These are phyloP conservation scores for Hirtodrosophila trivittata DNA, from an alignment of 2,888 invertebrate species.

Conservation along the genomic window DNA sequence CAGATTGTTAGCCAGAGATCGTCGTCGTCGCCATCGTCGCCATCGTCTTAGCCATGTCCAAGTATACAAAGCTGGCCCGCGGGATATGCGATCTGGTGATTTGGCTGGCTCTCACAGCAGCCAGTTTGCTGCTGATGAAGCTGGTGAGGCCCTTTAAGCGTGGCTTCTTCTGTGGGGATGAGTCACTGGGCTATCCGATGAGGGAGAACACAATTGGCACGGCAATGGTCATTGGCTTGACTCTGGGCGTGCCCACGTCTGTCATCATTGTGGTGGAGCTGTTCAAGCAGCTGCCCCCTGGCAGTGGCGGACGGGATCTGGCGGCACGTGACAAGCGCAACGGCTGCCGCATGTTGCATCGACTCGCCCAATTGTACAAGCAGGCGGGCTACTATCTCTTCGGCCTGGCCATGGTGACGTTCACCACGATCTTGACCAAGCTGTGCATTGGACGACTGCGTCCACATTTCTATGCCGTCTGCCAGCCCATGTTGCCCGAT, in stretches of 20 bases:
- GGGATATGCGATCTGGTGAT: conserved; percentile 76
- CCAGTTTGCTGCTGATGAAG: conserved; percentile 61
- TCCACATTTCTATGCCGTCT: conserved; percentile 86
- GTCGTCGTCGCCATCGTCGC: not conserved
- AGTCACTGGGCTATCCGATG: conserved; percentile 75
- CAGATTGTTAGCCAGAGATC: conserved; percentile 2
- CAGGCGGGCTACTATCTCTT: conserved; percentile 77
- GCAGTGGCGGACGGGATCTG: conserved; percentile 11
- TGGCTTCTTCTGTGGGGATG: conserved; percentile 81
- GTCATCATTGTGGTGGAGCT: conserved; percentile 77
- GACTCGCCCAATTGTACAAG: conserved; percentile 69
- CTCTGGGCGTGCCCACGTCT: conserved; percentile 62
- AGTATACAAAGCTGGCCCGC: conserved; percentile 68
- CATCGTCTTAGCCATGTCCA: conserved; percentile 67
- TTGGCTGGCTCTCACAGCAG: conserved; percentile 69
- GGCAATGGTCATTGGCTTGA: conserved; percentile 48
- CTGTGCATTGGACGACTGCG: conserved; percentile 73
- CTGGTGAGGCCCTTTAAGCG: conserved; percentile 71
- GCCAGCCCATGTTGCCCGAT: conserved; percentile 88
- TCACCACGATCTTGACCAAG: conserved; percentile 72
- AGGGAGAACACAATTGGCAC: conserved; percentile 62
- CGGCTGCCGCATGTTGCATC: conserved; percentile 56
- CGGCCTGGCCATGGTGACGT: conserved; percentile 71
- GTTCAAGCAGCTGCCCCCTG: conserved; percentile 68
- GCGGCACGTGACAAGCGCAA: conserved; percentile 33